Base-by-base conservation (phyloP, 2,888 invertebrate genomes). In the Drosophila merina region DNA sequence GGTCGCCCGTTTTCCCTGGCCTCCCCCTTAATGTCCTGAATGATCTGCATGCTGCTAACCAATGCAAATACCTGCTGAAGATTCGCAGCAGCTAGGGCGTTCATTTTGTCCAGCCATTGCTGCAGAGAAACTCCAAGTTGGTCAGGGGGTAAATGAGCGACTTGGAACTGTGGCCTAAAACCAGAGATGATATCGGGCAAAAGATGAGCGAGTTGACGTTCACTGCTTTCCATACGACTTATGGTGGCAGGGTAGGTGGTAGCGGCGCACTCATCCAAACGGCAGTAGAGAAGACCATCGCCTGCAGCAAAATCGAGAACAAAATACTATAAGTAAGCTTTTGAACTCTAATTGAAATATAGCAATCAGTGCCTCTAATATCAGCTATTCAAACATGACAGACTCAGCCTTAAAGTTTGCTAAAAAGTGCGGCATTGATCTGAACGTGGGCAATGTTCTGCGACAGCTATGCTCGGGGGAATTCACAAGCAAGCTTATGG, bases 1-100 rank as follows among this genome's bases (percentile, higher is more conserved):
- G 92, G 88, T 0, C 94, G 94, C 2, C 93, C 92, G 80, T 94
- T 94, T 31, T 94, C 93, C 55, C 94, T 93, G 0, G 95, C 94
- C 79, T 95, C 95, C 78, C 95, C 94, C 55, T 96, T 92, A 57
- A 96, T 95, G 62, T 95, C 94, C 78, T 96, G 95, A 68, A 96
- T 92, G 0, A 94, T 94, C 89, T 94, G 95, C 56, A 96, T 93
- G 51, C 94, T 94, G 3, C 94, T 93, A 3, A 96, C 93, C 54
- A 95, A 93, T 68, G 94, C 92, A 2, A 94, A 92, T 7, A 96
- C 91, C 0, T 93, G 92, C 75, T 93, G 93, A 0, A 94, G 92
- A 44, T 95, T 93, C 12, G 94, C 93, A 0, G 90, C 91, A 25
- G 93, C 92, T 63, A 94, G 93, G 2, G 93, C 92, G 70, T 93